Conservation (phyloP, 2,888 invertebrate genomes). For the Stomorhina lunata region DNA sequence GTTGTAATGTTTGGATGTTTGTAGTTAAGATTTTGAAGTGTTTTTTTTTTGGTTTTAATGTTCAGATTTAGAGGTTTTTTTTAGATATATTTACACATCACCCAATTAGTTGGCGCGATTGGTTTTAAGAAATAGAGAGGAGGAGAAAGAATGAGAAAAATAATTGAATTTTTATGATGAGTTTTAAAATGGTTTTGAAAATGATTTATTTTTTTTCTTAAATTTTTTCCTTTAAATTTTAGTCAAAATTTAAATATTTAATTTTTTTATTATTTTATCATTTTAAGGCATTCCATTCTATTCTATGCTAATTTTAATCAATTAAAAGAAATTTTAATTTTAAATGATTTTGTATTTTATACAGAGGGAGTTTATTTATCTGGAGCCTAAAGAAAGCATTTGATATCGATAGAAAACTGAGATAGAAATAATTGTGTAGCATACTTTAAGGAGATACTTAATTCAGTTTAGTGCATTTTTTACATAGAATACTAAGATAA, state of each 20-base stretch:
- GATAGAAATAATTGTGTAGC: too few relatives aligned
- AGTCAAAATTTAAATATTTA: background rate
- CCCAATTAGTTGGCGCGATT: slow-evolving; percentile 51
- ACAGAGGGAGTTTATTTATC: too few relatives aligned
- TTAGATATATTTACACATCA: slow-evolving; percentile 44
- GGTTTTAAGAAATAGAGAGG: slow-evolving; percentile 26
- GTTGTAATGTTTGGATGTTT: background rate
- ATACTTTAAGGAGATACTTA: too few relatives aligned
- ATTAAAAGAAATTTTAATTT: too few relatives aligned
- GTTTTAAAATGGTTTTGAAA: slow-evolving; percentile 3
- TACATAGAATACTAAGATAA: too few relatives aligned
- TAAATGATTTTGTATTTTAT: too few relatives aligned
- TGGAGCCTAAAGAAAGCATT: too few relatives aligned
- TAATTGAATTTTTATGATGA: slow-evolving; percentile 25
- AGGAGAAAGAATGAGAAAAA: slow-evolving; percentile 44
- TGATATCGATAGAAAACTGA: too few relatives aligned
- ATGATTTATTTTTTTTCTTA: background rate
- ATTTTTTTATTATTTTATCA: too few relatives aligned
- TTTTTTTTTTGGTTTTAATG: background rate
- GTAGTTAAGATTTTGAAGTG: background rate
- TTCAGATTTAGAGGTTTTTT: background rate
- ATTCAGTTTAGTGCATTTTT: too few relatives aligned
- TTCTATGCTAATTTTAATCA: too few relatives aligned
- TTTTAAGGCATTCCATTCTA: too few relatives aligned
- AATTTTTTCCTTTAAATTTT: background rate